Evolutionary conservation across 1,140 invertebrate species (phyloP).

Genomic region (Rhagoletis pomonella): DNA sequence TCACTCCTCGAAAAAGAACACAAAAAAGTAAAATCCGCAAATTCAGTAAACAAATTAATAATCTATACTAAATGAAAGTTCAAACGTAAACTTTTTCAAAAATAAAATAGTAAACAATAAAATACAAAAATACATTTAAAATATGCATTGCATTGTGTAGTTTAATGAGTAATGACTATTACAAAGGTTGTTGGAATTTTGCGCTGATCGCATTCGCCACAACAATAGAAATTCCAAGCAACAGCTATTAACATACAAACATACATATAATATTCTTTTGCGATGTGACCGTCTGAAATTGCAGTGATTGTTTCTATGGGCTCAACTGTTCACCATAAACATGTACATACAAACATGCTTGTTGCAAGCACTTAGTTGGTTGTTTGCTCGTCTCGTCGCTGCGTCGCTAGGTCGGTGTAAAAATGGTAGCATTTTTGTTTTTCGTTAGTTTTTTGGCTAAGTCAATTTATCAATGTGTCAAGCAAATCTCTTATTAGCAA

Average conservation of each 20-base stretch:
- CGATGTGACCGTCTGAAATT: not conserved
- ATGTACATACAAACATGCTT: not conserved
- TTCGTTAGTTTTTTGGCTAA: slow-evolving; percentile 9
- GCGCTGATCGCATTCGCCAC: not conserved
- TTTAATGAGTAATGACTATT: not conserved
- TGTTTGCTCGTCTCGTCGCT: not conserved
- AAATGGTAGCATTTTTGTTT: slow-evolving; percentile 21
- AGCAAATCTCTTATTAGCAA: slow-evolving; percentile 21
- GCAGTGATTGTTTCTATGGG: not conserved
- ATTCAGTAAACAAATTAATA: not conserved
- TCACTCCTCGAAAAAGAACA: not conserved
- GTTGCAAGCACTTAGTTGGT: no score
- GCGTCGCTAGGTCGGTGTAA: not conserved
- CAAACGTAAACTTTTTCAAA: slow-evolving; percentile 15
- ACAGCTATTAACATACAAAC: not conserved
- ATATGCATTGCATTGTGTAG: not conserved
- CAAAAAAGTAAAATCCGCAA: not conserved
- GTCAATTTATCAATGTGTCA: slow-evolving; percentile 32
- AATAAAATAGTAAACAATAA: no score
- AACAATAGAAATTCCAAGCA: slow-evolving; percentile 2
- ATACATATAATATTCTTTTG: no score
- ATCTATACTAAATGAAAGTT: slow-evolving; percentile 15
- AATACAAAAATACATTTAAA: not conserved
- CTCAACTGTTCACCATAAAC: not conserved
- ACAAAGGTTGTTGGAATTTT: not conserved